phyloP scores from a whole-genome alignment of 92 coral and sea anemone species.

The Parazoanthus darwini region DNA sequence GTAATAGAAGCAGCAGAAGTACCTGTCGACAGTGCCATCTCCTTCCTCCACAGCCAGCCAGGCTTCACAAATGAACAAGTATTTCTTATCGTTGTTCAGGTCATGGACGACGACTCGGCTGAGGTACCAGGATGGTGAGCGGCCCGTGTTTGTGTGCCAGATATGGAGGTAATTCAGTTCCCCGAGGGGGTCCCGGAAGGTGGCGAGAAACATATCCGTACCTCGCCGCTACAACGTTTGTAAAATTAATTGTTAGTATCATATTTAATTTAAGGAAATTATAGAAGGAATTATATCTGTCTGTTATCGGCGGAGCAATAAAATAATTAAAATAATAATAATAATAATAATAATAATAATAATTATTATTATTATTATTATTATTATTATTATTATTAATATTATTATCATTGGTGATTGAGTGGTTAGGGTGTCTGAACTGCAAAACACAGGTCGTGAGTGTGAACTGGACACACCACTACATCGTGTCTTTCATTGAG shows the following conservation, averaged over 20 bases:
- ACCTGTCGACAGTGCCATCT: slow-evolving; percentile 75
- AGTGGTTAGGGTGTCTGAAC: not conserved
- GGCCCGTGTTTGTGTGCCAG: slow-evolving; percentile 93
- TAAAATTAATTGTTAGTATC: not conserved
- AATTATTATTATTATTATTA: too few relatives aligned
- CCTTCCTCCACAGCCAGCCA: slow-evolving; percentile 98
- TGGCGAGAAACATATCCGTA: slow-evolving; percentile 84
- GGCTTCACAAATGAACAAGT: slow-evolving; percentile 78
- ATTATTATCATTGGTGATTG: not conserved
- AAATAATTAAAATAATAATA: too few relatives aligned
- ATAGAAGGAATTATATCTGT: not conserved
- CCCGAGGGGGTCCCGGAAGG: slow-evolving; percentile 83
- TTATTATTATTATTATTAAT: too few relatives aligned
- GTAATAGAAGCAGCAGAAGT: not conserved
- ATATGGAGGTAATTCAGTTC: slow-evolving; percentile 84
- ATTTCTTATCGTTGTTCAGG: slow-evolving; percentile 83
- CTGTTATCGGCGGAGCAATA: not conserved
- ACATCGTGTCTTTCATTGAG: too few relatives aligned
- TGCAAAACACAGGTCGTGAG: not conserved
- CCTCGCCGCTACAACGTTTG: slow-evolving; percentile 62
- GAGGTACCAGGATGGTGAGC: slow-evolving; percentile 86
- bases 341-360: too few relatives aligned
- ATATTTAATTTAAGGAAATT: not conserved
- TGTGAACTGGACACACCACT: too few relatives aligned
- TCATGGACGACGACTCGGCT: slow-evolving; percentile 88